Base-by-base conservation (phyloP, 2,113 vertebrate species). In the Podiceps cristatus region DNA sequence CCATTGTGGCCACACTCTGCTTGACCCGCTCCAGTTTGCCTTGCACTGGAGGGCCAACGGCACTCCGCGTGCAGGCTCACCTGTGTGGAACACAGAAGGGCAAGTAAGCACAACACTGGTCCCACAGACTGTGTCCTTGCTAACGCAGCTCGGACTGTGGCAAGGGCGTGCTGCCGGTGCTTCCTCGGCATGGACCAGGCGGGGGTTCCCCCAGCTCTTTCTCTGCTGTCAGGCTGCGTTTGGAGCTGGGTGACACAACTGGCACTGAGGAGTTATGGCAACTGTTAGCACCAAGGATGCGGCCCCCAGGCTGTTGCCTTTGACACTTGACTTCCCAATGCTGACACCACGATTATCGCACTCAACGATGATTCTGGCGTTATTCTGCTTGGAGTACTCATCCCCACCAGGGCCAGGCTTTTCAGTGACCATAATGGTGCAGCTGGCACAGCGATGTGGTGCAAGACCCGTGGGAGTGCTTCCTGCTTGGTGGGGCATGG, bases 61-160 rank as follows among this genome's bases (percentile, higher is more conserved):
- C 31, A 18, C 20, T 74, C 64, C 55, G 50, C 0, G 3, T 56
- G 59, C 44, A 76, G 37, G 19, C 49, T 88, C 20, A 68, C 23
- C 22, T 40, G 15, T 79, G 62, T 35, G 75, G 45, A 60, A 22
- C 17, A 40, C 29, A 86, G 55, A 6, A 60, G 13, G 53, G 28
- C 29, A 31, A 73, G 35, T 14, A 28, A 73, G 35, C 12, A 28
- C 2, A 0, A 28, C 42, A 37, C 50, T 44, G 58, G 42, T 31
- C 40, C 53, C 27, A 14, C 85, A 40, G 59, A 15, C 29, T 13
- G 56, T n/a, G 60, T 31, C 42, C 62, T 37, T 22, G 37, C 31
- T 90, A 25, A 59, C 0, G 4, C 42, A 90, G 50, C 27, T 55
- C 0, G 0, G 9, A 20, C 44, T 68, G 27, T 44, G 42, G 9